Evolutionary conservation across 2,888 invertebrate genomes (phyloP).

Genomic region (Neoscelio sp.): DNA sequence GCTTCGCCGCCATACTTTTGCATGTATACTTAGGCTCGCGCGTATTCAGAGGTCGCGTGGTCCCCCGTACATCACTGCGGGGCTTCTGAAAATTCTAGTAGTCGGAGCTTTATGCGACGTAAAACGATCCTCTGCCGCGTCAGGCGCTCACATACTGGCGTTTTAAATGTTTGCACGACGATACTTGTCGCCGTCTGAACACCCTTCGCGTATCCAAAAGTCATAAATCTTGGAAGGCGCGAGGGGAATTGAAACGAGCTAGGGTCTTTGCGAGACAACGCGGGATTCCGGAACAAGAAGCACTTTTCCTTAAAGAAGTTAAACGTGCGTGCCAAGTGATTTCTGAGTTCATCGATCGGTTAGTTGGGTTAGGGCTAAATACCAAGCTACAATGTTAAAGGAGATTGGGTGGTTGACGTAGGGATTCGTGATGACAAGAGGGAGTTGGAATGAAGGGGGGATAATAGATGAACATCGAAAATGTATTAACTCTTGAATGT

Average conservation of each 20-base stretch:
- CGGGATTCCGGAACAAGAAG: neutral
- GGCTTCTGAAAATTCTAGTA: slow-evolving; percentile 44
- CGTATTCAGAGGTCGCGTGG: slow-evolving; percentile 5
- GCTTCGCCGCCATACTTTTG: too few relatives aligned
- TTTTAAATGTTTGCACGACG: slow-evolving; percentile 64
- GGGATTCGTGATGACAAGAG: too few relatives aligned
- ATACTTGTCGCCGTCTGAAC: slow-evolving; percentile 62
- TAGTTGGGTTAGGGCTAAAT: too few relatives aligned
- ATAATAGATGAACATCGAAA: too few relatives aligned
- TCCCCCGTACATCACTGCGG: slow-evolving; percentile 24
- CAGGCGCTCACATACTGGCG: slow-evolving; percentile 41
- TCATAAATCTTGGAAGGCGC: slow-evolving; percentile 62
- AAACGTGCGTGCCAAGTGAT: slow-evolving; percentile 15
- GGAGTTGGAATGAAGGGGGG: too few relatives aligned
- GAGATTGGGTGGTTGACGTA: too few relatives aligned
- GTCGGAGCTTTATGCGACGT: slow-evolving; percentile 46
- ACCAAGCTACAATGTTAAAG: too few relatives aligned
- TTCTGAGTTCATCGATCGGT: slow-evolving; percentile 18
- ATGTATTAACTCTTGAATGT: too few relatives aligned
- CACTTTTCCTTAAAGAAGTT: slow-evolving; percentile 20
- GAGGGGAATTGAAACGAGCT: slow-evolving; percentile 56
- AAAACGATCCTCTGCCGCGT: slow-evolving; percentile 45
- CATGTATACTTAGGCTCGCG: too few relatives aligned
- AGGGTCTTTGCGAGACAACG: slow-evolving; percentile 43
- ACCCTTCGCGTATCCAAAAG: slow-evolving; percentile 54